Evolutionary conservation across 2,888 invertebrate genomes (phyloP).

Genomic region (Epicampocera succincta): DNA sequence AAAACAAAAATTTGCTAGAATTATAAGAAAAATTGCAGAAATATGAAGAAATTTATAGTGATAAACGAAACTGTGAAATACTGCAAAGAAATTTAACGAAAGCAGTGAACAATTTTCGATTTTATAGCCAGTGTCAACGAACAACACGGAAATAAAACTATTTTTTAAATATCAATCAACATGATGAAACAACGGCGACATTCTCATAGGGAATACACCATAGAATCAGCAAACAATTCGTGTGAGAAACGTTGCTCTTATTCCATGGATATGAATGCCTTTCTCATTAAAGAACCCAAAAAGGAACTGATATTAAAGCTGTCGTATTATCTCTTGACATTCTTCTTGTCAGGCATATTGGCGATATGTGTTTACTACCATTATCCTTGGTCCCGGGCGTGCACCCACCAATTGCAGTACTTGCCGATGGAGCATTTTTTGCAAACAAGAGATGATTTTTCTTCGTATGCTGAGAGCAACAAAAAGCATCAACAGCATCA

Average conservation of each 20-base stretch:
- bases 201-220: slow-evolving; percentile 38
- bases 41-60: too few relatives aligned
- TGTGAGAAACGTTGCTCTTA: slow-evolving; percentile 52
- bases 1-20: too few relatives aligned
- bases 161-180: slow-evolving; percentile 7
- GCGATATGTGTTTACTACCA: slow-evolving; percentile 75
- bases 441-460: slow-evolving; percentile 80
- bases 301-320: slow-evolving; percentile 55
- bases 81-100: too few relatives aligned
- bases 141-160: background rate
- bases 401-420: slow-evolving; percentile 74
- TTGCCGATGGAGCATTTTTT: slow-evolving; percentile 78
- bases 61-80: too few relatives aligned
- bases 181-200: slow-evolving; percentile 63
- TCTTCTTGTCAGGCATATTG: slow-evolving; percentile 76
- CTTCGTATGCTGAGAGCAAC: slow-evolving; percentile 72
- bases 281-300: slow-evolving; percentile 43
- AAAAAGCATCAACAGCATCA: slow-evolving; percentile 27
- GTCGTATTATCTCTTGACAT: slow-evolving; percentile 68
- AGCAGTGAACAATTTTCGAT: too few relatives aligned
- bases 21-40: too few relatives aligned
- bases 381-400: slow-evolving; percentile 48
- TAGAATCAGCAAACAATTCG: slow-evolving; percentile 13
- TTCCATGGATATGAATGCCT: slow-evolving; percentile 54
- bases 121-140: background rate